A percentile compares a stretch with the other conserved stretches of the same genome.
These are phyloP conservation scores for Isoperla grammatica DNA, from an alignment of 2,888 invertebrate genomes.

Conservation along the genomic window DNA sequence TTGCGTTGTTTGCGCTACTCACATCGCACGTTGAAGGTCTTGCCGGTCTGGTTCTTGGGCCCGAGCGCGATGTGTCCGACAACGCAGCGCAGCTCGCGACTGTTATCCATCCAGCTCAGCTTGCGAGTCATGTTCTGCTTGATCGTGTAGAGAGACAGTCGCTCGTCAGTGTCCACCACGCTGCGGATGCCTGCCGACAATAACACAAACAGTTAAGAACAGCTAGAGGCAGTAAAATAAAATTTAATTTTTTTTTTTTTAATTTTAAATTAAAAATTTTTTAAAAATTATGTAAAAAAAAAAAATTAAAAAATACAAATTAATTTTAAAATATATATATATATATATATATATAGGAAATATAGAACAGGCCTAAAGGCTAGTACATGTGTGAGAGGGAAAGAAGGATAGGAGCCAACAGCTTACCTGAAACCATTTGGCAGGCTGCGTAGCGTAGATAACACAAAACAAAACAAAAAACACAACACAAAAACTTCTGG, in stretches of 20 bases:
- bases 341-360: too few species aligned
- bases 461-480: too few species aligned
- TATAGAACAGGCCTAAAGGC: too few species aligned
- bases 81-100: constrained; percentile 58
- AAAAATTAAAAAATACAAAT: constrained; percentile 12
- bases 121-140: constrained; percentile 59
- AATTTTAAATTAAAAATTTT: neutral
- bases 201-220: constrained; percentile 57
- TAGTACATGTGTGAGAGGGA: too few species aligned
- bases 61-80: constrained; percentile 57
- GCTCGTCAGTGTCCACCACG: constrained; percentile 48
- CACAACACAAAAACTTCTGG: too few species aligned
- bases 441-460: too few species aligned
- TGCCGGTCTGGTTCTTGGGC: constrained; percentile 40
- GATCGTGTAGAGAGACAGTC: constrained; percentile 54
- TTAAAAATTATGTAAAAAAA: constrained; percentile 17
- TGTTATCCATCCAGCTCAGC: constrained; percentile 60
- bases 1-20: constrained; percentile 43
- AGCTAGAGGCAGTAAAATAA: constrained; percentile 44
- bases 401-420: too few species aligned
- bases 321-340: constrained; percentile 1
- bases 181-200: constrained; percentile 52
- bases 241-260: neutral
- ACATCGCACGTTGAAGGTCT: constrained; percentile 55
- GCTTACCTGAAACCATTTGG: too few species aligned